Conservation (phyloP, 2,888 invertebrate species). For the Ormyrus pomaceus region DNA sequence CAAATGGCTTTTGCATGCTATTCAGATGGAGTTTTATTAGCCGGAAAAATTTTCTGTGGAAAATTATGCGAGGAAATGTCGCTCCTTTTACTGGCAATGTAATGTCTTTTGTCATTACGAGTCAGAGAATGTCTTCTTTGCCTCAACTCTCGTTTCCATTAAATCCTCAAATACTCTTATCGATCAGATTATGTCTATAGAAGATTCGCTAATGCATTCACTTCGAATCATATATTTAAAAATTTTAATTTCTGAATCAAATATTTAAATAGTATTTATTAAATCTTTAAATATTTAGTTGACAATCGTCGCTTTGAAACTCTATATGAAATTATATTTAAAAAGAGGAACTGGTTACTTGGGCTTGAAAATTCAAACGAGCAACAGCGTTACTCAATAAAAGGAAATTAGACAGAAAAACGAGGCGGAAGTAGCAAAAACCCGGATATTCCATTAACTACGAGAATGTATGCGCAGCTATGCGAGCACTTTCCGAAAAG, state of each 20-base stretch:
- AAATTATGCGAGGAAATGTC: background rate
- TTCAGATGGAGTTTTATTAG: constrained; percentile 25
- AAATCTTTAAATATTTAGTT: too few species aligned
- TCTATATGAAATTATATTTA: background rate
- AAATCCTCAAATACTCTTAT: constrained; percentile 40
- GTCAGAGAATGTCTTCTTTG: background rate
- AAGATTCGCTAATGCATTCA: background rate
- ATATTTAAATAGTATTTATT: too few species aligned
- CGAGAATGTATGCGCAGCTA: constrained; percentile 33
- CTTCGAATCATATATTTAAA: too few species aligned
- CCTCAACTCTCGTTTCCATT: background rate
- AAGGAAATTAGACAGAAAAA: constrained; percentile 28
- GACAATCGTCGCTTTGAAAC: too few species aligned
- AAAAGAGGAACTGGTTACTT: background rate
- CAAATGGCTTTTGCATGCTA: background rate
- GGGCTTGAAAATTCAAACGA: background rate
- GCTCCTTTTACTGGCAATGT: constrained; percentile 15
- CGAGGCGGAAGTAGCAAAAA: constrained; percentile 15
- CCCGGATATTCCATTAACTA: constrained; percentile 49
- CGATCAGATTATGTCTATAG: constrained; percentile 30
- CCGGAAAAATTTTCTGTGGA: constrained; percentile 22
- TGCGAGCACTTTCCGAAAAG: constrained; percentile 17
- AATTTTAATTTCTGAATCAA: too few species aligned
- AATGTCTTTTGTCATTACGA: constrained; percentile 33
- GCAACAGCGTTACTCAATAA: constrained; percentile 2